phyloP scores from a whole-genome alignment of 2,113 vertebrate species.

The Aramus guarauna region DNA sequence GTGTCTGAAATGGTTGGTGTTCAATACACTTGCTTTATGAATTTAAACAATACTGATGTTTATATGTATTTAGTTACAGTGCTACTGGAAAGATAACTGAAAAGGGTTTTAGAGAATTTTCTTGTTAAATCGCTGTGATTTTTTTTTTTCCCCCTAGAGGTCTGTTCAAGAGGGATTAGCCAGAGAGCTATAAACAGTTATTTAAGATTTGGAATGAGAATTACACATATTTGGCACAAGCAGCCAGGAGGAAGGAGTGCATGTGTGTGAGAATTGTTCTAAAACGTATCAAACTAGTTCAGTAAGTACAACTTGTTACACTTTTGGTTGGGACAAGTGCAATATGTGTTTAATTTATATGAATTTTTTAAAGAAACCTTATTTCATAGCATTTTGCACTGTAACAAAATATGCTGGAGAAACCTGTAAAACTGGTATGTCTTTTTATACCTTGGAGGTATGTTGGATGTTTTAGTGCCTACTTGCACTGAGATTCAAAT shows the following conservation, averaged over 20 bases:
- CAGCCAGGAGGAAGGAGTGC: background rate
- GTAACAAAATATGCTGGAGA: slow-evolving; percentile 51
- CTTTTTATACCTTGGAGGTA: slow-evolving; percentile 69
- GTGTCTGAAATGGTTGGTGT: background rate
- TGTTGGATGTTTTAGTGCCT: slow-evolving; percentile 60
- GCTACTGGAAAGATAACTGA: background rate
- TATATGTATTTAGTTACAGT: slow-evolving; percentile 27
- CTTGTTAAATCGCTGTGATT: background rate
- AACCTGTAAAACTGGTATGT: slow-evolving; percentile 61
- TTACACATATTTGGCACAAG: background rate
- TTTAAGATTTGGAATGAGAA: background rate
- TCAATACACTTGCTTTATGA: background rate
- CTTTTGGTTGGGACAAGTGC: slow-evolving; percentile 65
- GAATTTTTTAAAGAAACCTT: slow-evolving; percentile 16
- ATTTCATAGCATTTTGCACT: slow-evolving; percentile 48
- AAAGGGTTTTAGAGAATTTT: background rate
- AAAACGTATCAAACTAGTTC: background rate
- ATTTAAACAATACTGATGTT: background rate
- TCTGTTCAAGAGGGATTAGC: background rate
- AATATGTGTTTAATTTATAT: slow-evolving; percentile 65
- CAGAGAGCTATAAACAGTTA: background rate
- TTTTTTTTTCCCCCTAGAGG: background rate
- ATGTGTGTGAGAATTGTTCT: background rate
- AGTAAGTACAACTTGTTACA: background rate
- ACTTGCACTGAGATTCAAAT: slow-evolving; percentile 66